phyloP scores from a whole-genome alignment of 2,888 invertebrate species.

The Drosophila dives region DNA sequence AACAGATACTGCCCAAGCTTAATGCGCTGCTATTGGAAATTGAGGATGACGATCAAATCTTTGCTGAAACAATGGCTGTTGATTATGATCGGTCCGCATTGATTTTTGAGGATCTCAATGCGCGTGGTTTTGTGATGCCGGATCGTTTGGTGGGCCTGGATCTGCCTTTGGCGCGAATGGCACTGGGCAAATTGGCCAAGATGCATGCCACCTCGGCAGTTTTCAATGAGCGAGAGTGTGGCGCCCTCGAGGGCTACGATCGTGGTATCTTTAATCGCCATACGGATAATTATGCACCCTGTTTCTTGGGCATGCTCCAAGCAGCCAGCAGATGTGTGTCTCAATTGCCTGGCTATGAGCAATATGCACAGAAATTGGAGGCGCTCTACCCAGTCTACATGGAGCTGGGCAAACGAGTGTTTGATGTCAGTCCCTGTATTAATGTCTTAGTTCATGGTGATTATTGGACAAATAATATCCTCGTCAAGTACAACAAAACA shows the following conservation, averaged over 20 bases:
- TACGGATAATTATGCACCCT: slow-evolving; percentile 78
- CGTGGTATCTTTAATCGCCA: slow-evolving; percentile 83
- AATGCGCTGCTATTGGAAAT: slow-evolving; percentile 75
- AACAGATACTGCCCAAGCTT: slow-evolving; percentile 81
- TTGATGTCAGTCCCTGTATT: slow-evolving; percentile 70
- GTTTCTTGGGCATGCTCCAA: slow-evolving; percentile 77
- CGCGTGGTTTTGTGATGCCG: slow-evolving; percentile 76
- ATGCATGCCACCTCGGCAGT: slow-evolving; percentile 86
- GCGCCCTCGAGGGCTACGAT: slow-evolving; percentile 76
- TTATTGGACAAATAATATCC: slow-evolving; percentile 84
- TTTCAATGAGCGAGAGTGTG: slow-evolving; percentile 83
- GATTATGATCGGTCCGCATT: slow-evolving; percentile 79
- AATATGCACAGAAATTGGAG: slow-evolving; percentile 76
- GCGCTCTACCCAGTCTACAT: slow-evolving; percentile 74
- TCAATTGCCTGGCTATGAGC: slow-evolving; percentile 76
- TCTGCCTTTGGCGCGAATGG: slow-evolving; percentile 82
- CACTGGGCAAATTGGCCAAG: slow-evolving; percentile 85
- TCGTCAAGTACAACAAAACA: slow-evolving; percentile 77
- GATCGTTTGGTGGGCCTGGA: slow-evolving; percentile 83
- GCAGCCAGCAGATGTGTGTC: slow-evolving; percentile 76
- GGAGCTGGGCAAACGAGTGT: slow-evolving; percentile 81
- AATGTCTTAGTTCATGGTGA: slow-evolving; percentile 84
- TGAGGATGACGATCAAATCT: slow-evolving; percentile 77
- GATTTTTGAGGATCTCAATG: slow-evolving; percentile 83
- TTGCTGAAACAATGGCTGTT: slow-evolving; percentile 81